These are phyloP conservation scores for Uromys caudimaculatus DNA, from an alignment of 2,797 vertebrate genomes.

Conservation along the genomic window DNA sequence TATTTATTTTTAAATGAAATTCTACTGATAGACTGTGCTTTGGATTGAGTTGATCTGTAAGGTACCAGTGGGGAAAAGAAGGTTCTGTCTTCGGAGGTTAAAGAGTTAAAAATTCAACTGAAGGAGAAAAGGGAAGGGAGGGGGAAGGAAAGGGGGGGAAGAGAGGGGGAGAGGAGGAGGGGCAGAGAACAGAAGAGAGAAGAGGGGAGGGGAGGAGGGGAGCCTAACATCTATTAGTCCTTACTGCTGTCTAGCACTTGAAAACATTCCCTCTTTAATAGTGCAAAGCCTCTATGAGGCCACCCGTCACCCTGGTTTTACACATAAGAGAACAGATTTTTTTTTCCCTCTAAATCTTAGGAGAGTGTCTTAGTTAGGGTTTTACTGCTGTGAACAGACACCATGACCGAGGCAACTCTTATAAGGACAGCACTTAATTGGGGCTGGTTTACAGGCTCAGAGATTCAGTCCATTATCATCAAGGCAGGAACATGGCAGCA, in stretches of 20 bases:
- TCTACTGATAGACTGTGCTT: background rate
- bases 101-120: background rate
- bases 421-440: too few species aligned
- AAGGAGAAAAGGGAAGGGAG: background rate
- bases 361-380: too few species aligned
- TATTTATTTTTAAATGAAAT: background rate
- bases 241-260: background rate
- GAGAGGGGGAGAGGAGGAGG: background rate
- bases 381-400: too few species aligned
- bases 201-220: too few species aligned
- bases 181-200: background rate
- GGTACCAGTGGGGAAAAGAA: background rate
- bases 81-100: conserved; percentile 10
- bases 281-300: background rate
- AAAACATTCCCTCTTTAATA: background rate
- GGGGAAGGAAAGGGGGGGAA: background rate
- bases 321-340: background rate
- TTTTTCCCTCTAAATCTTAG: background rate
- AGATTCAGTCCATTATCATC: too few species aligned
- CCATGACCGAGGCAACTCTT: too few species aligned
- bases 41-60: background rate
- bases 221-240: background rate
- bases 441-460: too few species aligned
- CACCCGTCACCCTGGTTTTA: background rate
- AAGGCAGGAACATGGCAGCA: too few species aligned